phyloP scores from a whole-genome alignment of 2,797 vertebrate species.

The Mormyrops attenuatus region DNA sequence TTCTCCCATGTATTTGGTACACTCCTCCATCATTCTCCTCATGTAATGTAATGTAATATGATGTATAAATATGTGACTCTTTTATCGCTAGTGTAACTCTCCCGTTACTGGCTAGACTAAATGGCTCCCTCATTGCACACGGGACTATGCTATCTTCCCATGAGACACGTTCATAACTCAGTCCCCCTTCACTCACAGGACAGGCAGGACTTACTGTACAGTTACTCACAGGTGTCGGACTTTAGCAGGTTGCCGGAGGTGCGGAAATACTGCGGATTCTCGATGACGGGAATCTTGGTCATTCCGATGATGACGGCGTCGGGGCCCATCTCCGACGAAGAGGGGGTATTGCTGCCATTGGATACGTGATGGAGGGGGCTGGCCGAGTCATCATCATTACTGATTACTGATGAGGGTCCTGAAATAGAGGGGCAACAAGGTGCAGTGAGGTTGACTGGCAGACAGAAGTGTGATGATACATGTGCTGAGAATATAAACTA shows the following conservation, averaged over 20 bases:
- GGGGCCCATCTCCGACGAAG: slow-evolving; percentile 90
- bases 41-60: neutral
- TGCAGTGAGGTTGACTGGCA: neutral
- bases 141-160: neutral
- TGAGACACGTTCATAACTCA: neutral
- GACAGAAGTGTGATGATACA: neutral
- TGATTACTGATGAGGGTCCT: slow-evolving; percentile 96
- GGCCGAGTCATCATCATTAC: slow-evolving; percentile 92
- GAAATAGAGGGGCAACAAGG: slow-evolving; percentile 38
- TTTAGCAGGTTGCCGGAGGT: slow-evolving; percentile 91
- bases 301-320: slow-evolving; percentile 95
- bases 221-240: slow-evolving; percentile 88
- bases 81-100: neutral
- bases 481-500: neutral
- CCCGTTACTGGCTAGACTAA: neutral
- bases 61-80: neutral
- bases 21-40: neutral
- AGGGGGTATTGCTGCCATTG: slow-evolving; percentile 93
- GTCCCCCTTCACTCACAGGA: neutral
- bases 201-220: neutral
- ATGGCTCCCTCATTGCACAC: neutral
- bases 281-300: slow-evolving; percentile 98
- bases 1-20: neutral
- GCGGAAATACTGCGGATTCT: slow-evolving; percentile 98
- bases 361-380: slow-evolving; percentile 97